A percentile compares a stretch with the other conserved stretches of the same genome.
These are phyloP conservation scores for Lagopus muta DNA, from an alignment of 2,113 vertebrate genomes.

Conservation along the genomic window DNA sequence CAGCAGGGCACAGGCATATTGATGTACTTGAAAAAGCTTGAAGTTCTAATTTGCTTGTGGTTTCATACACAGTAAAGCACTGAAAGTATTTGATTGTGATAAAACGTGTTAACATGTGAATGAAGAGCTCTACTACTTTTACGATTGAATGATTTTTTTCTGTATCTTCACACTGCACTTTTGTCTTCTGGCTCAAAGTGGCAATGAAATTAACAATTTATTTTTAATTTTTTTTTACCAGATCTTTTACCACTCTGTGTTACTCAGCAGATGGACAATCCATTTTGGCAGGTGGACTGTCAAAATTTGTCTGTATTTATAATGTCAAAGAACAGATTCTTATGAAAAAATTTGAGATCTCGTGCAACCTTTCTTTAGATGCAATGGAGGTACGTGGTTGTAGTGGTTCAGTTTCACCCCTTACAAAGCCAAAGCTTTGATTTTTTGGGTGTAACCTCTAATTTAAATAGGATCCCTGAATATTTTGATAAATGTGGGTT, in stretches of 20 bases:
- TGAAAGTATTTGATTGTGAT: neutral
- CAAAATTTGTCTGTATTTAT: conserved; percentile 96
- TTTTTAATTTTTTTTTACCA: conserved; percentile 29
- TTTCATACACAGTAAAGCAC: neutral
- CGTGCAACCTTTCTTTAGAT: conserved; percentile 94
- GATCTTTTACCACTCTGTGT: conserved; percentile 92
- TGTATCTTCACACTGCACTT: neutral
- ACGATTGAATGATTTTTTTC: neutral
- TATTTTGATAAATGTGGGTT: neutral
- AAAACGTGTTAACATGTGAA: neutral
- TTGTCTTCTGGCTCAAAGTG: neutral
- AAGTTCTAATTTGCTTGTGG: neutral
- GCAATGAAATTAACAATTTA: neutral
- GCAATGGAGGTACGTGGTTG: conserved; percentile 90
- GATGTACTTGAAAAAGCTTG: neutral
- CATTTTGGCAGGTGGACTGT: conserved; percentile 91
- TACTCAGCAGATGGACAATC: conserved; percentile 94
- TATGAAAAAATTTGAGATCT: conserved; percentile 96
- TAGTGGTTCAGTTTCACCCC: neutral
- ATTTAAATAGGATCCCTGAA: neutral
- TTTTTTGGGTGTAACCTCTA: neutral
- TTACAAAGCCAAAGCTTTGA: neutral
- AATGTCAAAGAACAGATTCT: conserved; percentile 92
- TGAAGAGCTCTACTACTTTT: neutral
- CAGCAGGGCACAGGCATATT: neutral